These are phyloP conservation scores for Muntiacus muntjak DNA, from an alignment of 2,113 vertebrate species.

Conservation along the genomic window DNA sequence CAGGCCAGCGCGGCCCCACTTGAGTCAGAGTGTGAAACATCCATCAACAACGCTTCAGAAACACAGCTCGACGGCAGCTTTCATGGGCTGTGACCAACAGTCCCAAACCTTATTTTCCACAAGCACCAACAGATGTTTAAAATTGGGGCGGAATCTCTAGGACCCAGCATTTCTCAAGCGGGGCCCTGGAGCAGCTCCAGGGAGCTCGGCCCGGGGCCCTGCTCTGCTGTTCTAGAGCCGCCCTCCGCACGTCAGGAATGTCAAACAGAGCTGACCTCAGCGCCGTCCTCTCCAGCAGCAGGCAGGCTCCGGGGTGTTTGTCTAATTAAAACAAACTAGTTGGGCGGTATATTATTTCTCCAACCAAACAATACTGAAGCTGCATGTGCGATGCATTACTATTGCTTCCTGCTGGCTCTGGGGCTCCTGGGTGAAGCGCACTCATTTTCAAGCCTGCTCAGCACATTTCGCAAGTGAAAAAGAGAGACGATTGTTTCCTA, in stretches of 20 bases:
- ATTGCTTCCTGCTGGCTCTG: background rate
- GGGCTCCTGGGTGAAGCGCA: background rate
- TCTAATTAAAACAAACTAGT: conserved; percentile 20
- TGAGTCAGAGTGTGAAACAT: background rate
- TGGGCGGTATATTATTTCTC: background rate
- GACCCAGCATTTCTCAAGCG: background rate
- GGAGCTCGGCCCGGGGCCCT: background rate
- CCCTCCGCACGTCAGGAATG: conserved; percentile 49
- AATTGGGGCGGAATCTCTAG: conserved; percentile 22
- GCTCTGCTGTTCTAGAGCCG: background rate
- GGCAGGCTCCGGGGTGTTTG: background rate
- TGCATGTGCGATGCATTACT: background rate
- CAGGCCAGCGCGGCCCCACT: background rate
- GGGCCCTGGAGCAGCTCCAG: conserved; percentile 30
- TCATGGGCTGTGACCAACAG: background rate
- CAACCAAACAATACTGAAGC: background rate
- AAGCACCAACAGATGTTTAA: conserved; percentile 39
- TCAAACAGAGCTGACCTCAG: conserved; percentile 57
- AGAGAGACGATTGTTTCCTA: background rate
- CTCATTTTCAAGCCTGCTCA: background rate
- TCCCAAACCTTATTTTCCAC: background rate
- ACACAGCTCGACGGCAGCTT: background rate
- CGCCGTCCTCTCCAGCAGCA: background rate
- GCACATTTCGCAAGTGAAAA: background rate
- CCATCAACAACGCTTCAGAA: background rate